phyloP scores from a whole-genome alignment of 2,888 invertebrate species.

The Euplagia quadripunctaria region DNA sequence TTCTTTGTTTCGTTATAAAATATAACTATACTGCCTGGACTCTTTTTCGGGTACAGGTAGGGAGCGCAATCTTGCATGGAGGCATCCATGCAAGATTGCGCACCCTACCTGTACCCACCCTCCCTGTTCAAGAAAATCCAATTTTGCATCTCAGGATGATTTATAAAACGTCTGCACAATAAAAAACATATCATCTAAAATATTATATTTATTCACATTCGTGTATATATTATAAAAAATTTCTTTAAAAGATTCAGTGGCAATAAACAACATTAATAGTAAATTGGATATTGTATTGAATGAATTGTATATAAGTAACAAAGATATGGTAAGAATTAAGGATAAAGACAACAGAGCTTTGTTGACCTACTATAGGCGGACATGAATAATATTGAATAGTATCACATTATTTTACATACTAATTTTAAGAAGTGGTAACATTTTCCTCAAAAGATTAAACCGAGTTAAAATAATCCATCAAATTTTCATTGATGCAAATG shows the following conservation, averaged over 20 bases:
- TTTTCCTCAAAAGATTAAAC: no score
- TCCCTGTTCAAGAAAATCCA: no score
- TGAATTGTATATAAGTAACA: not conserved
- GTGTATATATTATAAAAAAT: not conserved
- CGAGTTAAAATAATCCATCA: no score
- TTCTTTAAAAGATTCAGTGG: not conserved
- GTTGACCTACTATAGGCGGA: not conserved
- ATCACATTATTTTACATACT: not conserved
- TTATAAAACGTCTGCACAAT: not conserved
- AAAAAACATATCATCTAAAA: not conserved
- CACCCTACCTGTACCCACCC: no score
- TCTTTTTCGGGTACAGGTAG: no score
- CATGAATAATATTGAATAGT: not conserved
- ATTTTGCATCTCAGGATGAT: no score
- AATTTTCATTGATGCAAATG: no score
- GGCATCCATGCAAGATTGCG: no score
- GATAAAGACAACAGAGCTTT: not conserved
- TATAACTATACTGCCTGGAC: no score
- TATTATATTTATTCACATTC: not conserved
- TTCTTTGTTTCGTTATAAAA: no score
- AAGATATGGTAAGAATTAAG: not conserved
- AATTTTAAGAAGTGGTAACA: no score
- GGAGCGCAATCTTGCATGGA: no score
- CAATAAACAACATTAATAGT: not conserved
- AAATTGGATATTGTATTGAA: not conserved